Percentiles rank a stretch among this genome's conserved stretches.
phyloP scores from a whole-genome alignment of 1,140 invertebrate genomes.

The Halyomorpha halys region DNA sequence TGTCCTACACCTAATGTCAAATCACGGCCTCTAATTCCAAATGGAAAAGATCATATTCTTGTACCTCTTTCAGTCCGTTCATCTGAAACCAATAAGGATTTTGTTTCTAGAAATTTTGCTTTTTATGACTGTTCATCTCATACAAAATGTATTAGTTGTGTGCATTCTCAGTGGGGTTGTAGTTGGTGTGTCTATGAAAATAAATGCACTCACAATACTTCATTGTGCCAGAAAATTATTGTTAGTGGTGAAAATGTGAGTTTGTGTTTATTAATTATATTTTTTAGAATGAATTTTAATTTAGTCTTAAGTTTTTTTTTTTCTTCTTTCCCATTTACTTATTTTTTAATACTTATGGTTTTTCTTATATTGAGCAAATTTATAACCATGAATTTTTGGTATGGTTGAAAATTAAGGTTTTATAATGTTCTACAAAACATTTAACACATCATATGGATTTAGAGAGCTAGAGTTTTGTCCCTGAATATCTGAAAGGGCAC shows the following conservation, averaged over 20 bases:
- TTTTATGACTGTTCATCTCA: constrained; percentile 90
- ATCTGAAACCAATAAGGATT: constrained; percentile 89
- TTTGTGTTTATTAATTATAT: constrained; percentile 23
- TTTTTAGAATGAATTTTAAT: background rate
- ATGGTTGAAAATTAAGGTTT: too few species aligned
- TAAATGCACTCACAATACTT: constrained; percentile 79
- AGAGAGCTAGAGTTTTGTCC: too few species aligned
- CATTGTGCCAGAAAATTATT: constrained; percentile 60
- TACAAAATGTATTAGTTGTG: constrained; percentile 72
- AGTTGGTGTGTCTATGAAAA: constrained; percentile 96
- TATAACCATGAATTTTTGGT: background rate
- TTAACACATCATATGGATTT: too few species aligned
- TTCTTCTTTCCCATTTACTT: background rate
- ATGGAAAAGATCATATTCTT: constrained; percentile 74
- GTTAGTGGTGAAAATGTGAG: constrained; percentile 73
- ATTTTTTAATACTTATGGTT: background rate
- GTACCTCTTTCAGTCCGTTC: constrained; percentile 87
- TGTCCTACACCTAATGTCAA: constrained; percentile 73
- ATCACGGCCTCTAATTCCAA: constrained; percentile 65
- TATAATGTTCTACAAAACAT: too few species aligned
- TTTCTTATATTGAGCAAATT: background rate
- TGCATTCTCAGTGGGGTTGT: constrained; percentile 80
- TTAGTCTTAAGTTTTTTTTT: background rate
- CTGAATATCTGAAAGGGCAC: too few species aligned
- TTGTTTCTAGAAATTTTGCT: constrained; percentile 84